These are phyloP conservation scores for Eristalinus sepulchralis DNA, from an alignment of 2,888 invertebrate genomes.

Conservation along the genomic window DNA sequence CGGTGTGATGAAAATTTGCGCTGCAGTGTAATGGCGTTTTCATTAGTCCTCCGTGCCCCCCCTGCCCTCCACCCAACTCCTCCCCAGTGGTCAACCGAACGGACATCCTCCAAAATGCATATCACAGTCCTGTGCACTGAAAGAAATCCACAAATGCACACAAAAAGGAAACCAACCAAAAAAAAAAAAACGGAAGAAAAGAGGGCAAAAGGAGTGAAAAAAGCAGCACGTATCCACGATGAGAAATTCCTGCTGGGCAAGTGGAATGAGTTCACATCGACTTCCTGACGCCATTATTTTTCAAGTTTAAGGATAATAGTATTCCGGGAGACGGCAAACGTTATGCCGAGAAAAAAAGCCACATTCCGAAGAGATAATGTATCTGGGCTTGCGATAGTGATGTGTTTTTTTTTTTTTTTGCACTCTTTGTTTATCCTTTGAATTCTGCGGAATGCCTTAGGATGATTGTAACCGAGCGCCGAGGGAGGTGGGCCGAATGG, in stretches of 20 bases:
- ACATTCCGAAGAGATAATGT: constrained; percentile 19
- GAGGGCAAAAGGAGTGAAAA: not conserved
- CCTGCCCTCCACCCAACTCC: too few relatives aligned
- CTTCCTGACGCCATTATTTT: constrained; percentile 64
- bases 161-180: not conserved
- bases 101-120: constrained; percentile 4
- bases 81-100: not conserved
- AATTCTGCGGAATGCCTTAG: constrained; percentile 15
- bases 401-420: constrained; percentile 1
- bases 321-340: constrained; percentile 54
- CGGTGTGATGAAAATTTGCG: not conserved
- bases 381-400: constrained; percentile 13
- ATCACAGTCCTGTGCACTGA: not conserved
- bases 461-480: constrained; percentile 19
- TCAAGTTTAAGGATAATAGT: constrained; percentile 67
- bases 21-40: constrained; percentile 6
- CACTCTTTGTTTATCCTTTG: not conserved
- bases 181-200: not conserved
- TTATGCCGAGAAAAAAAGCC: constrained; percentile 17
- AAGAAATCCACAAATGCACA: not conserved
- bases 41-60: constrained; percentile 8
- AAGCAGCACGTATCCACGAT: not conserved
- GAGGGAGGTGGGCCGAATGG: not conserved
- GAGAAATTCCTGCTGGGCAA: constrained; percentile 17
- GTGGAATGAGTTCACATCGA: constrained; percentile 43